Base-by-base conservation (phyloP, 2,888 invertebrate genomes). In the Lasioglossum vierecki region DNA sequence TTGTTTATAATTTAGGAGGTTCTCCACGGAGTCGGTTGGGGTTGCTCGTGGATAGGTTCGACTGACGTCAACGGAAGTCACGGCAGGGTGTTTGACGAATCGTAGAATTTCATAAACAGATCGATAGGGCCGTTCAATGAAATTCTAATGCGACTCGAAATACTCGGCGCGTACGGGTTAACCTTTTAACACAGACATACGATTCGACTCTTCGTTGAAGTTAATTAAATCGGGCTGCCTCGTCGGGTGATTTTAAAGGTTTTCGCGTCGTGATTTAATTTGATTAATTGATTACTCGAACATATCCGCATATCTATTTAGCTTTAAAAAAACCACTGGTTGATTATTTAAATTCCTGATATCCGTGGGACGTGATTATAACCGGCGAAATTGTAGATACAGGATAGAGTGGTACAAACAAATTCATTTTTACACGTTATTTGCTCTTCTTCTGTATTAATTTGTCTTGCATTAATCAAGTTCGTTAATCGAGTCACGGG, bases 1-100 rank as follows among this genome's bases (percentile, higher is more conserved):
- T 90, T 94, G 94, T 94, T 94, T 94, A 94, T 94, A 94, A 94
- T 94, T 94, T 93, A 94, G 90, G 88, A 89, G 91, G 82, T 84
- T 92, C 84, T 70, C 81, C 35, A 8, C 22, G 78, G 73, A 89
- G 87, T 86, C 84, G 83, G 83, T 0, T n/a, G 86, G 90, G 88
- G 80, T 63, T 79, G 76, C 82, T 84, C 53, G 72, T 63, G 82
- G 82, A 84, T 84, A 30, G 87, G 86, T 82, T 83, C 68, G 22
- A 77, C 66, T 81, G 80, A 90, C 89, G 87, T 82, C 72, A 78
- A 15, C 75, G 70, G 74, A 73, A 68, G 74, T 44, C 68, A 46
- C 39, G 18, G 18, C 53, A n/a, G 22, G 53, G 9, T 6, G 15
- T 83, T 44, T 53, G 18, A 49, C 60, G 39, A 63, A 63, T 71